Conservation (phyloP, 2,888 invertebrate genomes). For the Oasisia sp. region DNA sequence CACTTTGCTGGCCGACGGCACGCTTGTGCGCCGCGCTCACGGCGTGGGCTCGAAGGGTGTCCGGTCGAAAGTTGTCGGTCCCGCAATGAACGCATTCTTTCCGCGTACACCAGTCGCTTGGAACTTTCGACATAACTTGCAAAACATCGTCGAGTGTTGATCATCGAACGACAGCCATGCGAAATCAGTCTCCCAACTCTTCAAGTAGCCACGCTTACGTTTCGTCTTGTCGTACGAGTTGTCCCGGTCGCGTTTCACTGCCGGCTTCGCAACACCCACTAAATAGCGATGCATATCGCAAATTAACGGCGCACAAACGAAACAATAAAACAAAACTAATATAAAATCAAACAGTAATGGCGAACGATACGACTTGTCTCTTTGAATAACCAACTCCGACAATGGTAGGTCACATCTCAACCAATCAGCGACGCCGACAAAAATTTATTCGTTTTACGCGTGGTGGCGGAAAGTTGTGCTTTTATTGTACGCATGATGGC, state of each 20-base stretch:
- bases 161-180: neutral
- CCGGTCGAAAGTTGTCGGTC: neutral
- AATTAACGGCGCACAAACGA: no score
- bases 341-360: no score
- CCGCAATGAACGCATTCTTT: neutral
- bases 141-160: neutral
- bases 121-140: neutral
- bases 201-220: neutral
- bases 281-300: no score
- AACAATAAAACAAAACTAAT: no score
- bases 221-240: neutral
- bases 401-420: no score
- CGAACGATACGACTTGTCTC: no score
- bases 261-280: no score
- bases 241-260: neutral
- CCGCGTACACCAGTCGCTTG: neutral
- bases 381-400: no score
- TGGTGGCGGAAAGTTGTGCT: no score
- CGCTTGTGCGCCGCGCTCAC: neutral
- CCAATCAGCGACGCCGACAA: no score
- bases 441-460: no score
- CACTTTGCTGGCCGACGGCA: neutral
- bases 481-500: no score
- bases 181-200: neutral
- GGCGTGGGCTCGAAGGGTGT: neutral